Evolutionary conservation across 2,888 invertebrate genomes (phyloP), one percentile per base, ranked within the genome.

Genomic region (Tachina fera): DNA sequence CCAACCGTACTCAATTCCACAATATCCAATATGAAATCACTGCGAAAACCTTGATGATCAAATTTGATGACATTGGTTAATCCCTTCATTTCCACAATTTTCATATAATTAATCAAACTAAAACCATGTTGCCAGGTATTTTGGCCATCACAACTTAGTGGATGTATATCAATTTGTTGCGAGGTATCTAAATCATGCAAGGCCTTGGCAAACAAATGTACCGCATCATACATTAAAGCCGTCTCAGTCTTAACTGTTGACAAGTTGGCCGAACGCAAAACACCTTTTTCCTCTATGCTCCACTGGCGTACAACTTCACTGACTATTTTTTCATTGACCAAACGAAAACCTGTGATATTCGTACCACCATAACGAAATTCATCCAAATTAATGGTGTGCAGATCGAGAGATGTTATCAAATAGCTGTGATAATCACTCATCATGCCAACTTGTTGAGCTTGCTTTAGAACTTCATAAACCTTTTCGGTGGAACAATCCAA

Each of bases 391-490:
- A 99, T 96, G 77, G 97, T 97, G 90, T 98, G 97, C 87, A 98
- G 94, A 93, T 98, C 98, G 94, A 98, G 93, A 4, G 98, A 97
- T 1, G 98, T 98, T 88, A 98, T 96, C 89, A 98, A 95, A 92
- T 97, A 98, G 93, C 97, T 97, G 93, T 98, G 98, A 91, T 98
- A 97, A 91, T 97, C 97, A 87, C 97, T 98, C 97, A 98, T 98
- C 97, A 98, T 97, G 87, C 98, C 98, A 88, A 98, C 97, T 94
- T 98, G 98, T 93, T 98, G 97, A 11, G 98, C 98, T 93, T 98
- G 98, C 90, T 97, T 97, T 80, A 98, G 93, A 31, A 98, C 97
- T 89, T 96, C 96, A 90, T 96, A 95, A 87, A 98, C 96, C 90
- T 96, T 95, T 83, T 97, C 97, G 0, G 96, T 97, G 19, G 96